Percentiles rank a stretch among this genome's conserved stretches.
Conservation (phyloP, 2,888 invertebrate genomes). For the Microdon myrmicae region DNA sequence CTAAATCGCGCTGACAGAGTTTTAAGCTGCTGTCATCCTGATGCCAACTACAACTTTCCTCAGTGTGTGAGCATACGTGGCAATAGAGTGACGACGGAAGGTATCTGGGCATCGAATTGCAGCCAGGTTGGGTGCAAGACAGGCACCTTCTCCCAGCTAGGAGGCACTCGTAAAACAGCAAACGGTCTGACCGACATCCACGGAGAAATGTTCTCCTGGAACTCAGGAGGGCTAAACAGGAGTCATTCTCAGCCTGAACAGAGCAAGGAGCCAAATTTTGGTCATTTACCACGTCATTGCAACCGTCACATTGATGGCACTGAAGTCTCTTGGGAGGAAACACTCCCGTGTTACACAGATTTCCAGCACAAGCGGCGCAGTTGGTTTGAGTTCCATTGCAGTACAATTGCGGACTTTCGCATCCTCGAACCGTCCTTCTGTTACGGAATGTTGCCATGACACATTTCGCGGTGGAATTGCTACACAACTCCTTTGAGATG, state of each 20-base stretch:
- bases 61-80: constrained; percentile 34
- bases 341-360: constrained; percentile 58
- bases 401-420: constrained; percentile 54
- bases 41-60: constrained; percentile 32
- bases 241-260: constrained; percentile 21
- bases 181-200: constrained; percentile 59
- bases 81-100: constrained; percentile 31
- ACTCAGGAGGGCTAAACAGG: constrained; percentile 58
- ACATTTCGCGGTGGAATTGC: constrained; percentile 54
- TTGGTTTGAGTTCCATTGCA: constrained; percentile 52
- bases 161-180: constrained; percentile 57
- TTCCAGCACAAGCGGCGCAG: constrained; percentile 56
- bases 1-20: constrained; percentile 18
- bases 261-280: constrained; percentile 53
- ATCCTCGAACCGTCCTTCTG: constrained; percentile 58
- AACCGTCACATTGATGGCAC: constrained; percentile 59
- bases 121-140: constrained; percentile 55
- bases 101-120: constrained; percentile 54
- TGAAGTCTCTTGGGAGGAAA: constrained; percentile 57
- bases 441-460: constrained; percentile 53
- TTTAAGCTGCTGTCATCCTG: neutral
- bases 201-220: constrained; percentile 54
- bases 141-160: constrained; percentile 53
- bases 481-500: constrained; percentile 57
- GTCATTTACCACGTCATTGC: constrained; percentile 15